Percentiles rank a stretch among this genome's conserved stretches.
These are phyloP conservation scores for Leptothorax acervorum DNA, from an alignment of 2,888 invertebrate genomes.

Conservation along the genomic window DNA sequence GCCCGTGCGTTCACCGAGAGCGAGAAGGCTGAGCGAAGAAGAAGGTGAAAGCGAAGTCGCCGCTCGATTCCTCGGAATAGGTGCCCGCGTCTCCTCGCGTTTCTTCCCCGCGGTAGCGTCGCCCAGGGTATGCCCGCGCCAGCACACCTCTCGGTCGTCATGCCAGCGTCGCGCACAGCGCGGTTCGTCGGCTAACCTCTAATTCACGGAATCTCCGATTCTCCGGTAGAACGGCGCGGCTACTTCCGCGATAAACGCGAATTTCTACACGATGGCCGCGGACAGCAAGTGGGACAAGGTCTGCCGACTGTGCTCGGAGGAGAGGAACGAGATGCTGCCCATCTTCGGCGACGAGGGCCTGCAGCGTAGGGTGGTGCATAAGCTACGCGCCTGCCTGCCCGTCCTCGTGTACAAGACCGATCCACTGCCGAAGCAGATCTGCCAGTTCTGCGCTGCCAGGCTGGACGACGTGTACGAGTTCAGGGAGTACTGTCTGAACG, in stretches of 20 bases:
- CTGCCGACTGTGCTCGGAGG: constrained; percentile 80
- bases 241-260: background rate
- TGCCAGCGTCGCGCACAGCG: background rate
- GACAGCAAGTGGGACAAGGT: constrained; percentile 76
- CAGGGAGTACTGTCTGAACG: constrained; percentile 78
- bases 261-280: constrained; percentile 65
- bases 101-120: no score
- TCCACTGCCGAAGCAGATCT: constrained; percentile 82
- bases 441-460: constrained; percentile 82
- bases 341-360: constrained; percentile 81
- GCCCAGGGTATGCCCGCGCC: background rate
- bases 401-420: constrained; percentile 82
- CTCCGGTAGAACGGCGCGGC: no score
- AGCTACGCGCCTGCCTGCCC: constrained; percentile 80
- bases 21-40: background rate
- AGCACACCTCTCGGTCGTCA: background rate
- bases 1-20: no score
- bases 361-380: constrained; percentile 79
- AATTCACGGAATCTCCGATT: constrained; percentile 26
- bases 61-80: no score
- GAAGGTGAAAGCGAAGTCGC: constrained; percentile 11
- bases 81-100: no score
- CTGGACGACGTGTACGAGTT: constrained; percentile 81
- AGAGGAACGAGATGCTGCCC: constrained; percentile 79
- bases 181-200: constrained; percentile 65